Percentiles rank a stretch among this genome's conserved stretches.
Conservation (phyloP, 2,888 invertebrate species). For the Invenusta paracnida region DNA sequence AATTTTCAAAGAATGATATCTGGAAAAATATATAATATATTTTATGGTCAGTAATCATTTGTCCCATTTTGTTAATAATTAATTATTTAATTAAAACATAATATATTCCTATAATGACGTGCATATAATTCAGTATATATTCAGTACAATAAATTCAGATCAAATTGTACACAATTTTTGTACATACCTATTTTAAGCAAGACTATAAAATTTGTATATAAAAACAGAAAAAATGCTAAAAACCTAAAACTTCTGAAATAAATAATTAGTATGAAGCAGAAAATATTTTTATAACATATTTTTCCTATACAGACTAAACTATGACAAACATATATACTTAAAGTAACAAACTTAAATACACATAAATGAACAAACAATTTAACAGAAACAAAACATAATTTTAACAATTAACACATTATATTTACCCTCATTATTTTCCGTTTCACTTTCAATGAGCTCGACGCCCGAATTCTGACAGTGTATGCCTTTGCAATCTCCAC, state of each 20-base stretch:
- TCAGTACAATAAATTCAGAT: constrained; percentile 10
- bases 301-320: background rate
- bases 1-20: constrained; percentile 7
- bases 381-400: constrained; percentile 16
- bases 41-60: background rate
- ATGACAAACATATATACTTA: background rate
- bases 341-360: background rate
- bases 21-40: background rate
- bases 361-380: background rate
- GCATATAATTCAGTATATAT: background rate
- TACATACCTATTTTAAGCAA: background rate
- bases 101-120: background rate
- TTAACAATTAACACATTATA: background rate
- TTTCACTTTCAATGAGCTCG: background rate
- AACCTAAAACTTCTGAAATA: background rate
- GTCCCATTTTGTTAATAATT: background rate
- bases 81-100: constrained; percentile 9
- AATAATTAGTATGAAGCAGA: background rate
- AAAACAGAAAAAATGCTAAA: background rate
- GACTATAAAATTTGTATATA: background rate
- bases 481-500: constrained; percentile 40
- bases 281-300: background rate
- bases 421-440: constrained; percentile 19
- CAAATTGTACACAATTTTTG: background rate
- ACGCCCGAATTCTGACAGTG: constrained; percentile 41